phyloP scores from a whole-genome alignment of 2,888 invertebrate genomes.

The Salpingus planirostris region DNA sequence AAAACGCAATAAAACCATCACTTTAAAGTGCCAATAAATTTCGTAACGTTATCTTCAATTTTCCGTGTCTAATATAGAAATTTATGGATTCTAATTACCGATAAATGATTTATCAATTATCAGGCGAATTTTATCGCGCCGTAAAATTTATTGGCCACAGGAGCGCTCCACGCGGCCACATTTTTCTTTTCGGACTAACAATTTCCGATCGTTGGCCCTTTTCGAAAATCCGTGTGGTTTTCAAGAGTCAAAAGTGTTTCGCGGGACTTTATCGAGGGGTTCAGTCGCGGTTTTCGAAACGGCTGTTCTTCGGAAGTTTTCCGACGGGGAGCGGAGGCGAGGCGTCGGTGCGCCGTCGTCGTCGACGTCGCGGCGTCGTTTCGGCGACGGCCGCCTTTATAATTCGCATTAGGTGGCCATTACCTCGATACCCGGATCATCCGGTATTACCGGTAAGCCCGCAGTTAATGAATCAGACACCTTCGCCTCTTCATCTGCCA shows the following conservation, averaged over 20 bases:
- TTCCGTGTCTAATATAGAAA: constrained; percentile 15
- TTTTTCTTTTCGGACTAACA: constrained; percentile 7
- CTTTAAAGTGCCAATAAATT: constrained; percentile 11
- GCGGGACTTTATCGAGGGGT: too few species aligned
- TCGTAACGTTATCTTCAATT: constrained; percentile 14
- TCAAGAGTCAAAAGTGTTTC: too few species aligned
- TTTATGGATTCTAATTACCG: constrained; percentile 33
- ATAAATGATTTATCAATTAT: constrained; percentile 34
- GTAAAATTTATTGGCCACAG: constrained; percentile 25
- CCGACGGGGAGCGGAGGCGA: constrained; percentile 6
- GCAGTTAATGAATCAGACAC: constrained; percentile 37
- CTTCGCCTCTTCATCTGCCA: constrained; percentile 19
- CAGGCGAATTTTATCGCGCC: constrained; percentile 26
- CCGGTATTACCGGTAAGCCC: constrained; percentile 36
- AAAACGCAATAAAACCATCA: constrained; percentile 9
- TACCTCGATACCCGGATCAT: constrained; percentile 38
- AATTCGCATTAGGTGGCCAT: constrained; percentile 38
- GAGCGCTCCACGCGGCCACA: constrained; percentile 9
- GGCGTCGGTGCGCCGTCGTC: constrained; percentile 10
- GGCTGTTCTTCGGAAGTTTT: too few species aligned
- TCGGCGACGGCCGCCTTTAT: constrained; percentile 28
- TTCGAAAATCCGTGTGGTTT: too few species aligned
- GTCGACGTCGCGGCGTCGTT: constrained; percentile 10
- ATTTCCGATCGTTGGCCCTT: too few species aligned
- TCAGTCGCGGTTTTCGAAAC: too few species aligned